Conservation (phyloP, 2,113 vertebrate genomes). For the Butorides virescens region DNA sequence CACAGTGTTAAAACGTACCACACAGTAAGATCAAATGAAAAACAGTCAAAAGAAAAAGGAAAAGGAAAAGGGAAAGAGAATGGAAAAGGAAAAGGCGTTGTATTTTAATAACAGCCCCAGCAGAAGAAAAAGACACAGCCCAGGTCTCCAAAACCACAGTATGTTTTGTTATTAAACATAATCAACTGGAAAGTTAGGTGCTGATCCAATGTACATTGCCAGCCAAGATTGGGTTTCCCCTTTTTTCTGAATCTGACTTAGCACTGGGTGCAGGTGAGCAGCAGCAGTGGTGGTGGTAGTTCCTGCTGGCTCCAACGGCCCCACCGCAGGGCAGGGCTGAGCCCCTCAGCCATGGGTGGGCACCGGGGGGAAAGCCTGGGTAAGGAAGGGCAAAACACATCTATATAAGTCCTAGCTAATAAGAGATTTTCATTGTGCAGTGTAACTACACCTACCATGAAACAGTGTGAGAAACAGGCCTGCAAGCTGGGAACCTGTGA, state of each 20-base stretch:
- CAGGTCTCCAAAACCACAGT: background rate
- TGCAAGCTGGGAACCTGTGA: rapidly evolving
- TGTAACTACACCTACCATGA: too few species aligned
- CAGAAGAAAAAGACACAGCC: background rate
- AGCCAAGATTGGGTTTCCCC: background rate
- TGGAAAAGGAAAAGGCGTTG: too few species aligned
- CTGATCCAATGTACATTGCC: background rate
- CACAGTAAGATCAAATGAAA: background rate
- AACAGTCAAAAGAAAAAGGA: background rate
- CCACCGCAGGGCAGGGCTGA: background rate
- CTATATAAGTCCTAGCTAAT: too few species aligned
- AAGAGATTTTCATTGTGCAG: too few species aligned
- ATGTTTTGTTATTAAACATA: background rate
- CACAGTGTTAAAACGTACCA: background rate
- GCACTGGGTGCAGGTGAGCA: rapidly evolving
- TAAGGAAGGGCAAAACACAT: background rate
- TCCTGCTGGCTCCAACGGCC: background rate
- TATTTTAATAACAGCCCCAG: background rate
- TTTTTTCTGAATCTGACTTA: background rate
- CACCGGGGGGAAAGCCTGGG: background rate
- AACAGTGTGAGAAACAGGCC: rapidly evolving
- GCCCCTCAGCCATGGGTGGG: background rate
- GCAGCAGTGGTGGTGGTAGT: too few species aligned
- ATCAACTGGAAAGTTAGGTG: background rate
- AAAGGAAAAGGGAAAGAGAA: background rate